A percentile compares a stretch with the other conserved stretches of the same genome.
phyloP scores from a whole-genome alignment of 2,797 vertebrate genomes.

The Oceanodroma leucorhoa region DNA sequence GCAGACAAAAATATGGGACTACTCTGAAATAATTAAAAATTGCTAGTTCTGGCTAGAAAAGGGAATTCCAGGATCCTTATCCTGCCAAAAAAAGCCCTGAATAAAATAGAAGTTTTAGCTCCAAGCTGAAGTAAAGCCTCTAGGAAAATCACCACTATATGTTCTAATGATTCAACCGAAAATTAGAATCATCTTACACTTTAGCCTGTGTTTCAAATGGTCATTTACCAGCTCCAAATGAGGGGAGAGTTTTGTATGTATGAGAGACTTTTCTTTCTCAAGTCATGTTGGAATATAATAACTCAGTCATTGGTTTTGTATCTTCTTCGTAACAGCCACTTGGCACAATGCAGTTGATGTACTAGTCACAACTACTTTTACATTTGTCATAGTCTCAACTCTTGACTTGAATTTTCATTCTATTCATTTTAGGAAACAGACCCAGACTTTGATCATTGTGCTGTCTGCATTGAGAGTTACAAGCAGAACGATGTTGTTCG shows the following conservation, averaged over 20 bases:
- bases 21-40: background rate
- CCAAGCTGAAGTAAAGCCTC: background rate
- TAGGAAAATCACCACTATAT: background rate
- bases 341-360: background rate
- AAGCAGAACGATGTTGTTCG: constrained; percentile 96
- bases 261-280: background rate
- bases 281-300: background rate
- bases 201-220: background rate
- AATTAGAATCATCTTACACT: background rate
- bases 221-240: background rate
- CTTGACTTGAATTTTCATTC: constrained; percentile 53
- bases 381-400: constrained; percentile 1
- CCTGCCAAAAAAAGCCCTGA: background rate
- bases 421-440: constrained; percentile 88
- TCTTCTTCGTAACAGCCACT: background rate
- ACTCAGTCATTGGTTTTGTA: background rate
- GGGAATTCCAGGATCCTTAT: background rate
- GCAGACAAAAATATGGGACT: background rate
- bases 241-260: background rate
- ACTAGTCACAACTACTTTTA: background rate
- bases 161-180: background rate
- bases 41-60: background rate
- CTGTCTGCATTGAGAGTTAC: constrained; percentile 96
- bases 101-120: background rate
- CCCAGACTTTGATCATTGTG: constrained; percentile 96